Percentiles rank a stretch among this genome's conserved stretches.
These are phyloP conservation scores for Leptogaster cylindrica DNA, from an alignment of 2,888 invertebrate genomes.

Conservation along the genomic window DNA sequence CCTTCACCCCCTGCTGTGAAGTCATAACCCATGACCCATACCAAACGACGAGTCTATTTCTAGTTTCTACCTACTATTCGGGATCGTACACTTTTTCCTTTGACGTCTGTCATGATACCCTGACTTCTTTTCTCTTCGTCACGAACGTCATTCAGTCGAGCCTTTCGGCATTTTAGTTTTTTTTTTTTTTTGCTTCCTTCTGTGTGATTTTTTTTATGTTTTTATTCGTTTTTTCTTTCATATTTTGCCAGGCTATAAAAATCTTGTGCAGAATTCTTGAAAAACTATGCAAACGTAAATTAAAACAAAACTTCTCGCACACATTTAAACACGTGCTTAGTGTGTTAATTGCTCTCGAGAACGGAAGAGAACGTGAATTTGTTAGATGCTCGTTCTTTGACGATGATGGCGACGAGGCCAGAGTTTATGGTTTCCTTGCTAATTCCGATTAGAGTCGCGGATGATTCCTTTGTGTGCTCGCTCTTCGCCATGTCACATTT, in stretches of 20 bases:
- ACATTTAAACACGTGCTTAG: too few species aligned
- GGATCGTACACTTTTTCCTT: too few species aligned
- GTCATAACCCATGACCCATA: background rate
- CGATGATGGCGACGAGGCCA: background rate
- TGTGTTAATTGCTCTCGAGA: constrained; percentile 11
- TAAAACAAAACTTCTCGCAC: too few species aligned
- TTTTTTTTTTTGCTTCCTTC: background rate
- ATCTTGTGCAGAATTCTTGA: background rate
- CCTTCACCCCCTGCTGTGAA: background rate
- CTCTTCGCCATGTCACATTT: background rate
- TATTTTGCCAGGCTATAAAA: too few species aligned
- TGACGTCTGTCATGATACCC: too few species aligned
- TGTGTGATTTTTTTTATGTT: too few species aligned
- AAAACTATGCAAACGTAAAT: background rate
- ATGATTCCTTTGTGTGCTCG: background rate
- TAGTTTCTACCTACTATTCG: too few species aligned
- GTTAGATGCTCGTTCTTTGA: too few species aligned
- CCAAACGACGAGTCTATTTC: too few species aligned
- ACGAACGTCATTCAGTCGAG: background rate
- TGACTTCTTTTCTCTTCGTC: too few species aligned
- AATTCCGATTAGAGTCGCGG: constrained; percentile 15
- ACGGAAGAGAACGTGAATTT: too few species aligned
- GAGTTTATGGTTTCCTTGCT: constrained; percentile 14
- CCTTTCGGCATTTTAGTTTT: background rate
- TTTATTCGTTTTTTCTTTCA: too few species aligned